These are phyloP conservation scores for Lophura nycthemera DNA, from an alignment of 2,113 vertebrate genomes.

Conservation along the genomic window DNA sequence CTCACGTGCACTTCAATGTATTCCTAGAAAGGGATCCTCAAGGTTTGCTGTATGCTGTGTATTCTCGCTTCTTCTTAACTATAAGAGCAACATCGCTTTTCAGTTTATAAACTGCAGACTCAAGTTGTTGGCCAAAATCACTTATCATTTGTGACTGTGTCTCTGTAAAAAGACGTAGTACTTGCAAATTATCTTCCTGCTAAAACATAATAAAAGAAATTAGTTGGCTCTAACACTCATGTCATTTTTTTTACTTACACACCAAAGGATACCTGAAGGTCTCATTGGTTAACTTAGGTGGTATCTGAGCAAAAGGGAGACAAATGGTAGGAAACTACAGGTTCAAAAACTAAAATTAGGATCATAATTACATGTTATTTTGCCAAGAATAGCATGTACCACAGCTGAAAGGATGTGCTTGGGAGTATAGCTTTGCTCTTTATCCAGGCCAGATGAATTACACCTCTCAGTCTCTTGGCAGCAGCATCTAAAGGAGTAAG, in stretches of 20 bases:
- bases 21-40: neutral
- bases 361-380: neutral
- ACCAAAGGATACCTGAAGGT: neutral
- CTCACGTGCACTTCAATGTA: neutral
- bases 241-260: neutral
- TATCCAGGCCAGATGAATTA: neutral
- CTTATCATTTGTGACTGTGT: conserved; percentile 82
- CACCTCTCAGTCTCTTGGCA: neutral
- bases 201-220: conserved; percentile 45
- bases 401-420: neutral
- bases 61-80: conserved; percentile 85
- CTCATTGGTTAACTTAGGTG: neutral
- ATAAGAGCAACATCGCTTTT: conserved; percentile 88
- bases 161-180: conserved; percentile 81
- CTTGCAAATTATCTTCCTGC: conserved; percentile 84
- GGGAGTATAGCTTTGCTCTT: neutral
- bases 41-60: neutral
- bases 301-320: neutral
- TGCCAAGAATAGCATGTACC: neutral
- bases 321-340: neutral
- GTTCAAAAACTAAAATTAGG: neutral
- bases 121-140: conserved; percentile 85
- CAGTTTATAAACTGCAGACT: conserved; percentile 81
- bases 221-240: neutral
- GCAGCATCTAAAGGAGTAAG: neutral